phyloP scores from a whole-genome alignment of 2,888 invertebrate species.

The Sepioteuthis lessoniana region DNA sequence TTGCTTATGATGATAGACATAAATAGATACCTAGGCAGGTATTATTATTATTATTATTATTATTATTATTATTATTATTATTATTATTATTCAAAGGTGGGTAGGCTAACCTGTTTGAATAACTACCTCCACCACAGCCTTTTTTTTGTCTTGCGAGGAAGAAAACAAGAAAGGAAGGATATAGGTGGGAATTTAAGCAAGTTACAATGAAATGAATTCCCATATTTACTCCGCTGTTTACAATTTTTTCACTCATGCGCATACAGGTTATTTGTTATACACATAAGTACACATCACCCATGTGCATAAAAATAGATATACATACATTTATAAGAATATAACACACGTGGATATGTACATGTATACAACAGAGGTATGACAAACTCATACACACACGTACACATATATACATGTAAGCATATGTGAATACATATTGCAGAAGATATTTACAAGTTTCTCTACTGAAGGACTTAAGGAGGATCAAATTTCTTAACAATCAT shows the following conservation, averaged over 20 bases:
- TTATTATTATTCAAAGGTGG: neutral
- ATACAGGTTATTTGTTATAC: neutral
- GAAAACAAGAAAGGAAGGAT: neutral
- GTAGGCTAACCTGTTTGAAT: neutral
- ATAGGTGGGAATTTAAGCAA: neutral
- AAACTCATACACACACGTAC: neutral
- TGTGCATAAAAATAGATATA: no score
- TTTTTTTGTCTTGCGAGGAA: neutral
- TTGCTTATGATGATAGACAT: neutral
- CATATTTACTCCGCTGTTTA: neutral
- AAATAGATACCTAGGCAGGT: neutral
- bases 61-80: neutral
- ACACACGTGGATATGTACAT: neutral
- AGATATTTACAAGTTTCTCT: neutral
- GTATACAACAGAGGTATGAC: neutral
- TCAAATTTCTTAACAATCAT: no score
- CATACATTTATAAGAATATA: no score
- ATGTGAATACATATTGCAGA: neutral
- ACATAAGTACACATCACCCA: neutral
- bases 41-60: neutral
- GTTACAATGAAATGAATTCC: neutral
- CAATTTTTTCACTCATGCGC: neutral
- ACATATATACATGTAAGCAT: neutral
- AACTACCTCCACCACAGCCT: neutral
- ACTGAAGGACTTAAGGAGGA: no score